A percentile compares a stretch with the other conserved stretches of the same genome.
Evolutionary conservation across 2,113 vertebrate genomes (phyloP).

Genomic region (Falcunculus frontatus): DNA sequence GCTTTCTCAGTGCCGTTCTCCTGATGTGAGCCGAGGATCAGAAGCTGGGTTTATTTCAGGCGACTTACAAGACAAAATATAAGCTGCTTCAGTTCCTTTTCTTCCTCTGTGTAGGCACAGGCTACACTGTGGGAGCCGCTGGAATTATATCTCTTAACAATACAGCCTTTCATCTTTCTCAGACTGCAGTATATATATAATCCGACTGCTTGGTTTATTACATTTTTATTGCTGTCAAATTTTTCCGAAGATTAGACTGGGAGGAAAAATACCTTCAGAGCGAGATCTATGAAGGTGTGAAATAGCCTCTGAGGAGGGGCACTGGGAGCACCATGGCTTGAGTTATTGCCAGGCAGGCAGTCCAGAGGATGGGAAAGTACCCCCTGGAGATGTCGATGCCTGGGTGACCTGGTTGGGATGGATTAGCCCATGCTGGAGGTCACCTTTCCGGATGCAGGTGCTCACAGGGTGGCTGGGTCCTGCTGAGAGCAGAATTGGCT

Average conservation of each 20-base stretch:
- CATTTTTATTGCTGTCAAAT: slow-evolving; percentile 47
- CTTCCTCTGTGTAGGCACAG: slow-evolving; percentile 1
- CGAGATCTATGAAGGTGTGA: not conserved
- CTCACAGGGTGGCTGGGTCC: not conserved
- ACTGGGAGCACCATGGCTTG: not conserved
- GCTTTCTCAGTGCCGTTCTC: not conserved
- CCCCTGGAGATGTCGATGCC: not conserved
- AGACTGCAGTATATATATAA: slow-evolving; percentile 16
- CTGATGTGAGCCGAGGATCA: not conserved
- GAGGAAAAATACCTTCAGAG: slow-evolving; percentile 1
- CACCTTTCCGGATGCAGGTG: not conserved
- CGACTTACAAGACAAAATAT: slow-evolving; percentile 31
- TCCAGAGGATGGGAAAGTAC: not conserved
- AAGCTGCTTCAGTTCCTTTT: slow-evolving; percentile 18
- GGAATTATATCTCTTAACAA: slow-evolving; percentile 47
- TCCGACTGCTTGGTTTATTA: slow-evolving; percentile 37
- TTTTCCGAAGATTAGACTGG: not conserved
- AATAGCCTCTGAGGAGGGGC: not conserved
- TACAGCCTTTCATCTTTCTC: slow-evolving; percentile 40
- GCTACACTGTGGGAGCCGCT: not conserved
- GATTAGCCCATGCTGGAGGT: not conserved
- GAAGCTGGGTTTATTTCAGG: slow-evolving; percentile 34
- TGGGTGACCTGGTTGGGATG: not conserved
- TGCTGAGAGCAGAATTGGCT: not conserved
- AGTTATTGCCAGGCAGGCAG: not conserved